phyloP scores from a whole-genome alignment of 2,113 vertebrate genomes.

The Channa argus region DNA sequence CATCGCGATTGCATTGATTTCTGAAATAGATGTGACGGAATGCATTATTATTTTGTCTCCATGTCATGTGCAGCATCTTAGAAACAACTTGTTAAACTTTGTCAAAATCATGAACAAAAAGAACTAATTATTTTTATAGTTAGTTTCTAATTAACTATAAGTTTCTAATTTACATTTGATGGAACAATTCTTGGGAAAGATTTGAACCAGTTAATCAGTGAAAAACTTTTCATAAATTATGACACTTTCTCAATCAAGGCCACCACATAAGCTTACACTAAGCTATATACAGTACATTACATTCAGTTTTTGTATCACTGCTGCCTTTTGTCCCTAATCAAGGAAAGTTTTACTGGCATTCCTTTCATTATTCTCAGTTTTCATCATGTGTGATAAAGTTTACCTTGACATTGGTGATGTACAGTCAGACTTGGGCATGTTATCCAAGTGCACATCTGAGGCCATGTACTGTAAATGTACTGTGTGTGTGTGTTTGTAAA shows the following conservation, averaged over 20 bases:
- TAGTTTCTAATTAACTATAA: too few relatives aligned
- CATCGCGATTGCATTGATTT: constrained; percentile 49
- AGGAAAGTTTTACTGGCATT: constrained; percentile 29
- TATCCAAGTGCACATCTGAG: constrained; percentile 2
- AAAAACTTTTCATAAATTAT: background rate
- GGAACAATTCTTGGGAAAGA: background rate
- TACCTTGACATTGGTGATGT: constrained; percentile 57
- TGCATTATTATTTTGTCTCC: constrained; percentile 12
- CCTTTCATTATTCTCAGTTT: constrained; percentile 43
- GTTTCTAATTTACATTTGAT: background rate
- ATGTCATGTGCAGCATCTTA: background rate
- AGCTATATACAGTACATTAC: background rate
- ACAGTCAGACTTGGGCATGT: constrained; percentile 29
- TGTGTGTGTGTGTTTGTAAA: constrained; percentile 16
- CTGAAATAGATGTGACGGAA: constrained; percentile 9
- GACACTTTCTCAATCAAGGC: background rate
- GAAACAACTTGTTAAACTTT: background rate
- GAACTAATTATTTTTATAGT: too few relatives aligned
- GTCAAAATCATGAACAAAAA: background rate
- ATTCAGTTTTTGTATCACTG: constrained; percentile 10
- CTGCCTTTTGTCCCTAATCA: constrained; percentile 29
- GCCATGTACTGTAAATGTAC: constrained; percentile 32
- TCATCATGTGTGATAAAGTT: constrained; percentile 44
- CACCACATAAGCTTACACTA: background rate
- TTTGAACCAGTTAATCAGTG: background rate